A percentile compares a stretch with the other conserved stretches of the same genome.
These are phyloP conservation scores for Meteorus sp. DNA, from an alignment of 1,140 invertebrate species.

Conservation along the genomic window DNA sequence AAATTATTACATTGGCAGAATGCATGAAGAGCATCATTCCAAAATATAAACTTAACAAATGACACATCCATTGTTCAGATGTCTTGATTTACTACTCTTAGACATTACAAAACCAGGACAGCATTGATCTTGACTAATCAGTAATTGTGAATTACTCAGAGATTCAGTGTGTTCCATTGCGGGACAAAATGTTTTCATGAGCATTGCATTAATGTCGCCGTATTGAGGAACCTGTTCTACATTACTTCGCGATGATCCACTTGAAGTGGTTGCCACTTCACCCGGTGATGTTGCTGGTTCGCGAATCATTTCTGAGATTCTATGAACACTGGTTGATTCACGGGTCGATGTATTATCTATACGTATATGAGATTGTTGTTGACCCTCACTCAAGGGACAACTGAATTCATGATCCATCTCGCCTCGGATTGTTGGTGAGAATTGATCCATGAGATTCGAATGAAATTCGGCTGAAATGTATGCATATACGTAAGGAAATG, in stretches of 20 bases:
- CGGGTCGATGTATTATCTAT: slow-evolving; percentile 44
- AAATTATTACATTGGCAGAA: no score
- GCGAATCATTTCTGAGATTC: slow-evolving; percentile 40
- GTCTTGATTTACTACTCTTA: slow-evolving; percentile 45
- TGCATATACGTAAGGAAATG: slow-evolving; percentile 23
- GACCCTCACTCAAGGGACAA: slow-evolving; percentile 61
- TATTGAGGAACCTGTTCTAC: slow-evolving; percentile 22
- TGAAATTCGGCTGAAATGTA: slow-evolving; percentile 53
- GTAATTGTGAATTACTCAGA: slow-evolving; percentile 38
- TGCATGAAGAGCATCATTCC: neutral
- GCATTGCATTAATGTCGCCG: slow-evolving; percentile 2
- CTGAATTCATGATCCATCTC: slow-evolving; percentile 59
- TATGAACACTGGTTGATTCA: slow-evolving; percentile 24
- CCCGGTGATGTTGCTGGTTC: neutral
- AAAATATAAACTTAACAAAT: slow-evolving; percentile 28
- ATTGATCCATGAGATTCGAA: slow-evolving; percentile 64
- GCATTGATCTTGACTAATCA: slow-evolving; percentile 49
- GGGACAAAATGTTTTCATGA: slow-evolving; percentile 5
- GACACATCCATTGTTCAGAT: slow-evolving; percentile 44
- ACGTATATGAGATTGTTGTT: slow-evolving; percentile 62
- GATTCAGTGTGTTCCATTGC: slow-evolving; percentile 31
- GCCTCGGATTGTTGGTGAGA: slow-evolving; percentile 50
- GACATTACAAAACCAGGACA: slow-evolving; percentile 54
- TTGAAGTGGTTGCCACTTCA: neutral
- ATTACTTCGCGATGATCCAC: slow-evolving; percentile 28